Evolutionary conservation across 2,797 vertebrate genomes (phyloP), one percentile per base, ranked within the genome.

Genomic region (Tauraco hartlaubi): DNA sequence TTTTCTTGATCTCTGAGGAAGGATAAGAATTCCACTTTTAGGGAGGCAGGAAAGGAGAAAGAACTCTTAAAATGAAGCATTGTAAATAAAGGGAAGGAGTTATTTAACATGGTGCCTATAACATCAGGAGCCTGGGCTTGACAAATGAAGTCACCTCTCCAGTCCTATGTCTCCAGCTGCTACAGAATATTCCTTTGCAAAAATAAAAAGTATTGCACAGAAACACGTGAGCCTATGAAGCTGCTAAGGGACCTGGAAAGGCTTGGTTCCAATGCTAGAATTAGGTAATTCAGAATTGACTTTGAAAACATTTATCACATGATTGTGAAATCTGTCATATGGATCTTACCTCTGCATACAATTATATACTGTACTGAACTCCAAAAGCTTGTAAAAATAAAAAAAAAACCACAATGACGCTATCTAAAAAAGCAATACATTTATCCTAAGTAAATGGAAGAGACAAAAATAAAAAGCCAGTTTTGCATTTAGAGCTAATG

Each of bases 241-340:
- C 23, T 72, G 21, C 54, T 89, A 64, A 89, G 81, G 72, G 88
- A 93, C 67, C 59, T 76, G 72, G 19, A 77, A 41, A 77, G 28
- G 17, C 15, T 77, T 75, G 41, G 33, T 80, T 85, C 52, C 61
- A 88, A 5, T 6, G 10, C 66, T 48, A 69, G 31, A 67, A 91
- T 95, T 79, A 67, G 1, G 1, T 64, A 79, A 89, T 64, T 20
- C 35, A 85, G 41, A 92, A 81, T 22, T 80, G 58, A 85, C 25
- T 94, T 90, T 74, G 35, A 85, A 93, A 96, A 85, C 19, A 83
- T 77, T 91, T 80, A 55, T 87, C 81, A 87, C 16, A 68, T 43
- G 74, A 74, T 63, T 93, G 39, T 88, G 90, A 89, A 91, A 93
- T 74, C 68, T 58, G 39, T 64, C 91, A 85, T 54, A 22, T 58